Base-by-base conservation (phyloP, 1,140 invertebrate species). In the Hydropsyche tenuis region DNA sequence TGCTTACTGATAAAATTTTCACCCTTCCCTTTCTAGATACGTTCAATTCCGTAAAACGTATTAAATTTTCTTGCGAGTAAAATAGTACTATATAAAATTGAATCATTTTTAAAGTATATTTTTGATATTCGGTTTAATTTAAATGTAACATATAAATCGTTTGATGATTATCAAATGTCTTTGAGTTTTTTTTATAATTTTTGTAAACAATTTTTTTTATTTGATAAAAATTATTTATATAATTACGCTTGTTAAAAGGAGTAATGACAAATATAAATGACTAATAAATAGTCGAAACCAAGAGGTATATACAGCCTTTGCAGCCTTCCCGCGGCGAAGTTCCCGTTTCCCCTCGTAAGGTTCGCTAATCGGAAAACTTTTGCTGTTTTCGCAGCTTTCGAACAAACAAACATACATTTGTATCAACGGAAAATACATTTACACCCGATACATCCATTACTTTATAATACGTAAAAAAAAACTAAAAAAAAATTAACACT, bases 291-390 rank as follows among this genome's bases (percentile, higher is more conserved):
- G 43, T 68, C 65, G n/a, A n/a, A 68, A 48, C 23, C 63, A 23
- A 23, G 30, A 46, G 23, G 45, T 68, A 68, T 42, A 48, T n/a
- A 37, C 9, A 4, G 5, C 6, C 56, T 51, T 4, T 4, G 45
- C 45, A 16, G 11, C 12, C 45, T 16, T 12, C 16, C 16, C 23
- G 23, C 23, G 16, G 53, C n/a, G 42, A 73, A 73, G 37, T 73
- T 73, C 23, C 23, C 71, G 71, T 51, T 73, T 48, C 71, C 62
- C 63, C 30, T 64, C 62, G 23, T 66, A 73, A 53, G 71, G 71
- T 51, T 65, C 23, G 45, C 71, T 73, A 73, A 73, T 73, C 71
- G 71, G 71, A 73, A 73, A 73, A 73, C 71, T 73, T 73, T 73
- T 73, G 71, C 46, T 65, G 62, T 73, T 73, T 73, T 65, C 71